Base-by-base conservation (phyloP, 2,113 vertebrate genomes). In the Cyprinodon variegatus region DNA sequence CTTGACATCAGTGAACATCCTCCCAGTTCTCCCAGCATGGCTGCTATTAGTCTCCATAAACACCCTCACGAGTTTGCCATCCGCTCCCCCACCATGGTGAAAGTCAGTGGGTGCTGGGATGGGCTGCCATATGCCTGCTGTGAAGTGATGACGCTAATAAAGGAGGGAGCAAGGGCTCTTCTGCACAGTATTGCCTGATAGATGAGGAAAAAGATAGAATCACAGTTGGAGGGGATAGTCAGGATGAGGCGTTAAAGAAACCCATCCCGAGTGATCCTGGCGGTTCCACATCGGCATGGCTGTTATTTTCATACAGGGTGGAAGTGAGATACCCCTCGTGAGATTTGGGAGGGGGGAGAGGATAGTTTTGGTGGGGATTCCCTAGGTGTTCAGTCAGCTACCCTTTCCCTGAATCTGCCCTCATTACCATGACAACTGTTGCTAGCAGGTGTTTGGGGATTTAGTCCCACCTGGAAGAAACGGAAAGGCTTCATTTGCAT, bases 351-450 rank as follows among this genome's bases (percentile, higher is more conserved):
- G 38, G 62, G 13, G 37, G 39, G 59, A n/a, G 50, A 65, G 60
- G 75, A 17, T 50, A 46, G 22, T 68, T 70, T 76, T 61, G 68
- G 75, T 82, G 74, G 90, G 84, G 87, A 89, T 91, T 92, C 93
- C 93, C 86, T 85, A 86, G 91, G 88, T 91, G 83, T 85, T 86
- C 67, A 84, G 70, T 70, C 82, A 82, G 76, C 68, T 74, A 71
- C 83, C 82, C 79, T 77, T 74, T 70, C 76, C 64, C 69, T 53
- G 75, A 90, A 86, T 45, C 69, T 85, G 89, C 80, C 84, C 41
- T 48, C 72, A 86, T 95, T 91, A 90, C 94, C 94, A 95, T 95
- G 94, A 93, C 92, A 90, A 95, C 94, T 65, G 74, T 71, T 86
- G 75, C 86, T 77, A 53, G 89, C 77, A 77, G 83, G 90, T 89